These are phyloP conservation scores for Garrulus glandarius DNA, from an alignment of 2,797 vertebrate genomes.

Conservation along the genomic window DNA sequence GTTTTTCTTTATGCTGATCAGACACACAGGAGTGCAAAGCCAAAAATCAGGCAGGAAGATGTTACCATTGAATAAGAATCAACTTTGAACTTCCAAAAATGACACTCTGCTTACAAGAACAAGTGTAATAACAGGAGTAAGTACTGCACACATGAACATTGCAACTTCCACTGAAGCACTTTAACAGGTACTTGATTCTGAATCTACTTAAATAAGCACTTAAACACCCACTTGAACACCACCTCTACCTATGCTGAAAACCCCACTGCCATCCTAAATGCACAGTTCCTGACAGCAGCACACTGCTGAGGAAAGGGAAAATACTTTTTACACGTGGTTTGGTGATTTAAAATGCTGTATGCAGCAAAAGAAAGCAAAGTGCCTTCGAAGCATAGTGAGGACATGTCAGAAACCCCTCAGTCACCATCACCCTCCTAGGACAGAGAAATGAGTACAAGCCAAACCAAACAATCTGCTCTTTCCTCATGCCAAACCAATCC, in stretches of 20 bases:
- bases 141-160: rapidly evolving
- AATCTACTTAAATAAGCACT: neutral
- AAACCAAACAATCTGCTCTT: slow-evolving; percentile 2
- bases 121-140: neutral
- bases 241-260: neutral
- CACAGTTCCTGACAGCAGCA: neutral
- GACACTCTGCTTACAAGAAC: rapidly evolving
- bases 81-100: neutral
- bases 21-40: rapidly evolving
- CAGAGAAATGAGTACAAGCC: neutral
- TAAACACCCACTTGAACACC: neutral
- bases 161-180: neutral
- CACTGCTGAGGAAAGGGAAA: neutral
- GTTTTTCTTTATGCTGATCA: neutral
- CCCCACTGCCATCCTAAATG: neutral
- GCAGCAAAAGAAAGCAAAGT: neutral
- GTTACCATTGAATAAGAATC: rapidly evolving
- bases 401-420: neutral
- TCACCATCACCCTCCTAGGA: neutral
- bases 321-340: rapidly evolving
- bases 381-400: neutral
- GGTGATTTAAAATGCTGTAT: rapidly evolving
- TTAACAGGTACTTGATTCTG: neutral
- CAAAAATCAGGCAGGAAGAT: neutral
- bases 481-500: neutral